Evolutionary conservation across 1,140 invertebrate genomes (phyloP), one percentile per base, ranked within the genome.

Genomic region (Tachypleus tridentatus): DNA sequence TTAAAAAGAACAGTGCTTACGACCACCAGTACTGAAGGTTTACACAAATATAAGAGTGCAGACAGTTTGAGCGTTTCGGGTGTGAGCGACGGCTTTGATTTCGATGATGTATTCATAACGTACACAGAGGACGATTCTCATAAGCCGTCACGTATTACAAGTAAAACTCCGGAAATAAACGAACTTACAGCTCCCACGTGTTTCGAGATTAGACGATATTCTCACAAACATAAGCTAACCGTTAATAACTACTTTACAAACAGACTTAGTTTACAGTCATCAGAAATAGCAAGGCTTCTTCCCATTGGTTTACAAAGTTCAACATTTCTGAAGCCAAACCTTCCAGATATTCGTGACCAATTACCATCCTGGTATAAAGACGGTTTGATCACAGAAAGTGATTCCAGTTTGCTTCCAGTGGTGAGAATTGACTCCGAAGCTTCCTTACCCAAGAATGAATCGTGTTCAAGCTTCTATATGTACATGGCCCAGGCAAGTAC

Each of bases 51-150:
- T n/a, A n/a, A 7, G 53, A 64, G 61, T 29, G 51, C 61, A 58
- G 70, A 71, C 9, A 70, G 59, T 62, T 49, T 69, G 5, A 66
- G 67, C 52, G 67, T 65, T 11, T 62, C 65, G 3, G 10, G 57
- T 49, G 29, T 59, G 3, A 67, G 70, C 62, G 69, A 70, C 47
- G 70, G 70, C 29, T 71, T 67, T 54, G 70, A 71, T 11, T 71
- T 60, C 48, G 70, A 71, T 51, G 70, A 71, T 58, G 64, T 71
- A 7, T 71, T 71, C 49, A 63, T 71, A 3, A 51, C 67, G 8
- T 71, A 71, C 58, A 69, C 67, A 10, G 70, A 71, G 29, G 70
- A 71, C 10, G 70, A 71, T 48, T 54, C 59, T 56, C 51, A 29
- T 10, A 51, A 50, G 11, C 58, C 49, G 11, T 62, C 9, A 50